A percentile compares a stretch with the other conserved stretches of the same genome.
phyloP scores from a whole-genome alignment of 2,113 vertebrate genomes.

The Glaucomys volans region DNA sequence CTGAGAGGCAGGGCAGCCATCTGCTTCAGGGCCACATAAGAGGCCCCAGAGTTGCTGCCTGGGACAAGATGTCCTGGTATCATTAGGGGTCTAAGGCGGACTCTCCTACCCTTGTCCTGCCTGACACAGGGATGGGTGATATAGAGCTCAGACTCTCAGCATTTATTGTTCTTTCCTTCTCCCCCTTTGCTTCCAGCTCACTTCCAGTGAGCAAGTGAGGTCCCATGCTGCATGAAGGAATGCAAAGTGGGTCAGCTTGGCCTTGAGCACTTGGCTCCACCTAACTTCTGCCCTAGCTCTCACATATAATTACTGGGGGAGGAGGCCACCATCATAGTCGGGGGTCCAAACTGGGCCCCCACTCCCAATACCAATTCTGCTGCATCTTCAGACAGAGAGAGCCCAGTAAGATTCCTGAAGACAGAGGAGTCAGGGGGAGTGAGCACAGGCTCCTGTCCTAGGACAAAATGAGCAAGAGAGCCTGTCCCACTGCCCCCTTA shows the following conservation, averaged over 20 bases:
- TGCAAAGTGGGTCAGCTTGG: not conserved
- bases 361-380: accelerated
- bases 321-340: not conserved
- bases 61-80: not conserved
- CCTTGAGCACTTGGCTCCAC: not conserved
- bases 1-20: not conserved
- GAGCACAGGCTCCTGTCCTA: not conserved
- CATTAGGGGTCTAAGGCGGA: not conserved
- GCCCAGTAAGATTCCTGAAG: not conserved
- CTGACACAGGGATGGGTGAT: not conserved
- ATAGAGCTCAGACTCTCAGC: not conserved
- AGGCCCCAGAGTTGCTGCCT: no score
- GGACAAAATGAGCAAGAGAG: not conserved
- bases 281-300: not conserved
- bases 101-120: not conserved
- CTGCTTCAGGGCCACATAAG: not conserved
- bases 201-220: no score
- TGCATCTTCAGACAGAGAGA: not conserved
- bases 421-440: not conserved
- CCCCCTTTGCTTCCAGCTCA: not conserved
- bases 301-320: not conserved
- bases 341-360: no score
- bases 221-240: no score
- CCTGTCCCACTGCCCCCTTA: not conserved
- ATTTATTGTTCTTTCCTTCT: not conserved